Evolutionary conservation across 2,113 vertebrate species (phyloP), one percentile per base, ranked within the genome.

Genomic region (Sinocyclocheilus anophthalmus): DNA sequence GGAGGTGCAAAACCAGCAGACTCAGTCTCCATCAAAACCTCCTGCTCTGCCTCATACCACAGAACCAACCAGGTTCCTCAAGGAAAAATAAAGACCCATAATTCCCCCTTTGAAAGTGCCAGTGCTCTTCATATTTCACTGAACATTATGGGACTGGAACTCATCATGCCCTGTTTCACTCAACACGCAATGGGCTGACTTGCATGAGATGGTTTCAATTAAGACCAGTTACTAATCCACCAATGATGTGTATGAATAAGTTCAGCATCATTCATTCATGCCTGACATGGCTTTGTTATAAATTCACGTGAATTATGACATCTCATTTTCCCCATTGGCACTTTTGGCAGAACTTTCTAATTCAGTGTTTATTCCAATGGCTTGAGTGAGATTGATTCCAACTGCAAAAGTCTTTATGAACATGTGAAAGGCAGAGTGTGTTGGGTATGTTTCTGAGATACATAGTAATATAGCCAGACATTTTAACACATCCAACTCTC

Each of bases 161-260:
- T 10, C 39, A 83, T 70, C 73, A 45, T 53, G 39, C 48, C 67
- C 61, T 18, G 37, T 88, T 86, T 84, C 22, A 78, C 26, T 76
- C 42, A n/a, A 70, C 63, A 70, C 45, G 81, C 65, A 3, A 81
- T 59, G 81, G 30, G 33, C 45, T 3, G 67, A 73, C 50, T 50
- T 73, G 67, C 75, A 59, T 12, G 70, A 91, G 85, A 90, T 88
- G 85, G 90, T 92, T 95, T 93, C 88, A 91, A 92, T 94, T 92
- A 93, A 91, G 77, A 76, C 85, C 86, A 13, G 81, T 89, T 90
- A 55, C 86, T 83, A 76, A 91, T 87, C 83, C 87, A 84, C 86
- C 86, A 89, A 87, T 65, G 87, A 84, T 84, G 87, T 78, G 3
- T 81, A 84, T 73, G 84, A 84, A 83, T 61, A 84, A 84, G 88